Base-by-base conservation (phyloP, 2,888 invertebrate genomes). In the Ophion costatus region DNA sequence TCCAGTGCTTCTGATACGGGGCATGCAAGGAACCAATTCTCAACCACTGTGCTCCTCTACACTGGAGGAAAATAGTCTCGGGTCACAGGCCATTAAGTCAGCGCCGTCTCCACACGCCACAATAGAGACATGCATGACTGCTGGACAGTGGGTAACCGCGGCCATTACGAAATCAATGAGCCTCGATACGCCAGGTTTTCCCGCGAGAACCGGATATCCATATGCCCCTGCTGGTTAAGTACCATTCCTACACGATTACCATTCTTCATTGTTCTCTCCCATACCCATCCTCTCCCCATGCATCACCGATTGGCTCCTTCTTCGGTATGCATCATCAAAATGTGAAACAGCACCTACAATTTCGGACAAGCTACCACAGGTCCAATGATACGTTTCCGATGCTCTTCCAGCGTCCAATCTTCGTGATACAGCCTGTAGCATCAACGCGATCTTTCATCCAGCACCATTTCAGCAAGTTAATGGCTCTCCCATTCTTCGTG, bases 131-230 rank as follows among this genome's bases (percentile, higher is more conserved):
- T 88, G 88, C 84, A 89, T 87, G 87, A 89, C 87, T 84, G 83
- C 88, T 90, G 92, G 89, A 90, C 91, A 90, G 91, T 90, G 93
- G 93, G 91, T 92, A 92, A 93, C 93, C 93, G 91, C 93, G 17
- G 91, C 93, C 93, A 93, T 93, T 93, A 93, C 90, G 88, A 87
- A 90, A 87, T 90, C 92, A 93, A 93, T 93, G 93, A 93, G 91
- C 92, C 92, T 88, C 88, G 90, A 90, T 90, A 90, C 88, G 86
- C 88, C 89, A 88, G 91, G 91, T 92, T 91, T 90, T 89, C 90
- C 51, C 51, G 51, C 51, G 51, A 51, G 51, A 51, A 51, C 51
- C 51, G 51, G 51, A 51, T 17, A 14, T 51, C 51, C 51, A 17
- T 51, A 17, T 17, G 17, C 51, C 51, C 51, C 51, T 14, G 51